Percentiles rank a stretch among this genome's conserved stretches.
These are phyloP conservation scores for Meriones psammophilus DNA, from an alignment of 2,797 vertebrate species.

Conservation along the genomic window DNA sequence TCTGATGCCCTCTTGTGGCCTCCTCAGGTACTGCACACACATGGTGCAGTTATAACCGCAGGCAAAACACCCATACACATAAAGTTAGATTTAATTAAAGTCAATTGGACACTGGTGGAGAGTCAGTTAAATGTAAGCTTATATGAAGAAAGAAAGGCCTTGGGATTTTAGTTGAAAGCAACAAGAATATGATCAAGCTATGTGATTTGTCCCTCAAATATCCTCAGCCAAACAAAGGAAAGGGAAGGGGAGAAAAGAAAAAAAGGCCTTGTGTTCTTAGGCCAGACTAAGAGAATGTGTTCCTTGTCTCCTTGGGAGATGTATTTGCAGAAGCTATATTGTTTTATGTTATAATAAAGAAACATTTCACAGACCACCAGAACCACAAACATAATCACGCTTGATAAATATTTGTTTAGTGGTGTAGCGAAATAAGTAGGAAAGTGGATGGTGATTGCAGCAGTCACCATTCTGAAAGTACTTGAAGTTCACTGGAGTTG, in stretches of 20 bases:
- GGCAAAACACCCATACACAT: background rate
- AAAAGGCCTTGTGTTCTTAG: background rate
- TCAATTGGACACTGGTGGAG: background rate
- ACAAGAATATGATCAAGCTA: background rate
- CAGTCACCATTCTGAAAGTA: background rate
- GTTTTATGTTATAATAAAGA: constrained; percentile 40
- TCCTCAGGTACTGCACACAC: background rate
- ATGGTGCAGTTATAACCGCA: background rate
- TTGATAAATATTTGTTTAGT: constrained; percentile 49
- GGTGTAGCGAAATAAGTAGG: constrained; percentile 32
- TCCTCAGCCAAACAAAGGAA: background rate
- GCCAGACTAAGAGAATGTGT: background rate
- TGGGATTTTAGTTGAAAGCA: background rate
- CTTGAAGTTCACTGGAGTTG: background rate
- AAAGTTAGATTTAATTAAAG: background rate
- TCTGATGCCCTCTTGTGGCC: background rate
- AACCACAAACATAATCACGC: background rate
- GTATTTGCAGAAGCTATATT: constrained; percentile 17
- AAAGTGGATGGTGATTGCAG: constrained; percentile 9
- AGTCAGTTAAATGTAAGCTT: background rate
- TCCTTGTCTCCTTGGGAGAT: constrained; percentile 10
- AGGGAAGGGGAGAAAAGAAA: background rate
- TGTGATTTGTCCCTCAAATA: background rate
- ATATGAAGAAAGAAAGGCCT: constrained; percentile 41
- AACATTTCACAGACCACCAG: constrained; percentile 30